Evolutionary conservation across 2,797 vertebrate genomes (phyloP).

Genomic region (Chaunax sp.): DNA sequence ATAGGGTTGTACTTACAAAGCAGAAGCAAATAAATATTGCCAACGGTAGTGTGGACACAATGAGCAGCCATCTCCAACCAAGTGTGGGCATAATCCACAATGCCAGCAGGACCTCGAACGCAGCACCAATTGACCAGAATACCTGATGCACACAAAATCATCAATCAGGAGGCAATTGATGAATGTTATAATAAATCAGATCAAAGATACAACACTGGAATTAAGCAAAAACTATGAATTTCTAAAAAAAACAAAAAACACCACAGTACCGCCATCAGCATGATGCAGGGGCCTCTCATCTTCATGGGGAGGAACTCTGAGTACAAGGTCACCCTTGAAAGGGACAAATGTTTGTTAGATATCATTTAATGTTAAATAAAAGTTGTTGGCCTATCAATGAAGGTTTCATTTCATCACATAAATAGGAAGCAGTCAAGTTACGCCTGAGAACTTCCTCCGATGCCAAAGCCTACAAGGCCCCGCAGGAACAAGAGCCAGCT

Average conservation of each 20-base stretch:
- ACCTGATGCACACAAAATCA: constrained; percentile 75
- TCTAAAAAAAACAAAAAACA: not conserved
- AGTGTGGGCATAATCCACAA: constrained; percentile 91
- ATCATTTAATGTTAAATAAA: not conserved
- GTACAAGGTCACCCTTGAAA: constrained; percentile 88
- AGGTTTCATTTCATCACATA: not conserved
- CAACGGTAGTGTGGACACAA: constrained; percentile 86
- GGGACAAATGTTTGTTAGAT: not conserved
- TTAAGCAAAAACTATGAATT: not conserved
- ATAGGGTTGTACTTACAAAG: too few species aligned
- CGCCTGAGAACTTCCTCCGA: constrained; percentile 92
- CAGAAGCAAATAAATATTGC: constrained; percentile 86
- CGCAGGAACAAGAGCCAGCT: constrained; percentile 90
- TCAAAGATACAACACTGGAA: not conserved
- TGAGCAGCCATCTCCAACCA: constrained; percentile 93
- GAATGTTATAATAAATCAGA: not conserved
- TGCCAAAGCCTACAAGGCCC: constrained; percentile 89
- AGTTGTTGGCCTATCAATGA: not conserved
- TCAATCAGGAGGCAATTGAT: not conserved
- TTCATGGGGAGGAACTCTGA: constrained; percentile 93
- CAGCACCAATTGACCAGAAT: constrained; percentile 91
- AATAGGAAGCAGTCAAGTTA: constrained; percentile 73
- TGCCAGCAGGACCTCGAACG: constrained; percentile 91
- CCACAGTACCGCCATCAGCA: constrained; percentile 86
- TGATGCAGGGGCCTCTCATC: constrained; percentile 88